Base-by-base conservation (phyloP, 64 coral and sea anemone genomes). In the Stylophora pistillata region DNA sequence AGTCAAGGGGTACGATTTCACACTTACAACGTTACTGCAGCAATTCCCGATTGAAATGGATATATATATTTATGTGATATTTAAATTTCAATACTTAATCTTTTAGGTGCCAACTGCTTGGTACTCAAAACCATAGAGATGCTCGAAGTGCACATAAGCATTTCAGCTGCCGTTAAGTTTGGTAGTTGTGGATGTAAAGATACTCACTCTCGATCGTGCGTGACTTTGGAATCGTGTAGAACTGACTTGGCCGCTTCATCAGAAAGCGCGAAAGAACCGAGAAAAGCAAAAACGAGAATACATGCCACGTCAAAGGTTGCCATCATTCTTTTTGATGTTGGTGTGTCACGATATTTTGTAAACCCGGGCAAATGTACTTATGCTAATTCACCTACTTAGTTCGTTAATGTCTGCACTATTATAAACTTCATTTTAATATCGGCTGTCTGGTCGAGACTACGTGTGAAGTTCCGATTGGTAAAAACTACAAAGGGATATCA, bases 181-280 rank as follows among this genome's bases (percentile, higher is more conserved):
- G 64, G 26, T 25, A 11, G 5, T 68, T 25, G 5, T 21, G 12
- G 26, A 68, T 68, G 21, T 68, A 47, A 76, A 52, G 13, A 13
- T 23, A 91, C 89, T 91, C 63, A 91, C 89, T 83, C 78, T 76
- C 82, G 74, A 85, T 91, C 89, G 5, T 84, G 68, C 5, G 79
- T 84, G 13, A 91, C 72, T 61, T 91, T 84, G 15, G 69, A 31
- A 85, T 91, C 79, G 30, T 91, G 89, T 57, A 91, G 77, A 30
- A 59, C 78, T 28, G 57, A 70, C 17, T 61, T 58, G 25, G 77
- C 5, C 23, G 73, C 30, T 74, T 66, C 58, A 3, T 32, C 68
- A 32, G 71, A 23, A 12, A 12, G 14, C 31, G 28, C 4, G 66
- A 21, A n/a, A 21, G 9, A 18, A 13, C 11, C 12, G 26, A 79